phyloP scores from a whole-genome alignment of 2,888 invertebrate species.

The Clivina fossor region DNA sequence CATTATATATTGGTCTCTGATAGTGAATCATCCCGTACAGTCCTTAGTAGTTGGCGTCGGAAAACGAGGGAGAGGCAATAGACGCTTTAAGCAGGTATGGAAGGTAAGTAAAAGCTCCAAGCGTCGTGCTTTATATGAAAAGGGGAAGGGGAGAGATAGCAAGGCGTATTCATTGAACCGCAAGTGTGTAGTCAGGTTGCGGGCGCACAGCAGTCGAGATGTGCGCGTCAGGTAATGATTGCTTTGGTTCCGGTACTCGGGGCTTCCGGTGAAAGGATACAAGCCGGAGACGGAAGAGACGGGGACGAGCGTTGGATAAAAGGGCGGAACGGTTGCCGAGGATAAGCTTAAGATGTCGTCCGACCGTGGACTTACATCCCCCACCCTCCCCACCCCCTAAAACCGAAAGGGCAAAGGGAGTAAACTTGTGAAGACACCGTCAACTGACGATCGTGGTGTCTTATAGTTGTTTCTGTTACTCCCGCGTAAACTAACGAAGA shows the following conservation, averaged over 20 bases:
- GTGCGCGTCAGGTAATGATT: constrained; percentile 12
- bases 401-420: too few relatives aligned
- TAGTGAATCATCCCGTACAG: too few relatives aligned
- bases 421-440: too few relatives aligned
- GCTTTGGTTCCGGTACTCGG: constrained; percentile 6
- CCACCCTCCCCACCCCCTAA: too few relatives aligned
- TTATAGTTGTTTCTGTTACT: too few relatives aligned
- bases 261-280: neutral
- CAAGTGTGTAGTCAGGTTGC: constrained; percentile 10
- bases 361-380: too few relatives aligned
- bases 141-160: neutral
- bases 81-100: neutral
- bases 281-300: neutral
- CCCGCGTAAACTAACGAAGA: too few relatives aligned
- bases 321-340: neutral
- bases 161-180: neutral
- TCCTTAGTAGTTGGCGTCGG: too few relatives aligned
- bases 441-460: too few relatives aligned
- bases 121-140: neutral
- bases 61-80: too few relatives aligned
- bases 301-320: neutral
- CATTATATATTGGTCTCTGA: too few relatives aligned
- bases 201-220: neutral
- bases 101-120: neutral
- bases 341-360: neutral